phyloP scores from a whole-genome alignment of 2,797 vertebrate genomes.

The Gallinago stenura region DNA sequence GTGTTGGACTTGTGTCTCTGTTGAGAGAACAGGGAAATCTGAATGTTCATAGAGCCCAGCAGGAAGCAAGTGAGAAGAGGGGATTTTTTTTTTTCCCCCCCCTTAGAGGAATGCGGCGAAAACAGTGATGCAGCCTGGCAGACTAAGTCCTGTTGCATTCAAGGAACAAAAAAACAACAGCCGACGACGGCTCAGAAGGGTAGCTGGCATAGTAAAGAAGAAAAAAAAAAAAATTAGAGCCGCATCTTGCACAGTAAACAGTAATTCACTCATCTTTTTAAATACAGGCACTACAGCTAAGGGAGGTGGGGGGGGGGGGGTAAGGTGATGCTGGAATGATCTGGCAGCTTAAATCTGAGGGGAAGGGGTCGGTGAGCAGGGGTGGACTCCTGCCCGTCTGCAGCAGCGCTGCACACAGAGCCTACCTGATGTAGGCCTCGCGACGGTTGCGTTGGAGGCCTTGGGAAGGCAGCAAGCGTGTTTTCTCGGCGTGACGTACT shows the following conservation, averaged over 20 bases:
- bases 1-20: neutral
- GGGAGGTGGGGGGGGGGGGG: neutral
- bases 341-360: constrained; percentile 34
- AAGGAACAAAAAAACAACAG: neutral
- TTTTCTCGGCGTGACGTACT: constrained; percentile 70
- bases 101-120: neutral
- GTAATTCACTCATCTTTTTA: neutral
- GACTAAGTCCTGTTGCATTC: constrained; percentile 11
- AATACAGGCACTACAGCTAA: neutral
- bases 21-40: neutral
- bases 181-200: neutral
- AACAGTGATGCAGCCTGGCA: neutral
- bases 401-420: constrained; percentile 38
- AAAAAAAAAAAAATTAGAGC: neutral
- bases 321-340: constrained; percentile 29
- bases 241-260: neutral
- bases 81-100: neutral
- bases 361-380: neutral
- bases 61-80: neutral
- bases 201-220: neutral
- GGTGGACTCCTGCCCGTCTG: constrained; percentile 15
- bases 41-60: neutral
- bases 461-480: constrained; percentile 65
- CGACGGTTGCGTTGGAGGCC: constrained; percentile 69
- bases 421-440: constrained; percentile 38